Evolutionary conservation across 2,113 vertebrate species (phyloP).

Genomic region (Thamnaconus septentrionalis): DNA sequence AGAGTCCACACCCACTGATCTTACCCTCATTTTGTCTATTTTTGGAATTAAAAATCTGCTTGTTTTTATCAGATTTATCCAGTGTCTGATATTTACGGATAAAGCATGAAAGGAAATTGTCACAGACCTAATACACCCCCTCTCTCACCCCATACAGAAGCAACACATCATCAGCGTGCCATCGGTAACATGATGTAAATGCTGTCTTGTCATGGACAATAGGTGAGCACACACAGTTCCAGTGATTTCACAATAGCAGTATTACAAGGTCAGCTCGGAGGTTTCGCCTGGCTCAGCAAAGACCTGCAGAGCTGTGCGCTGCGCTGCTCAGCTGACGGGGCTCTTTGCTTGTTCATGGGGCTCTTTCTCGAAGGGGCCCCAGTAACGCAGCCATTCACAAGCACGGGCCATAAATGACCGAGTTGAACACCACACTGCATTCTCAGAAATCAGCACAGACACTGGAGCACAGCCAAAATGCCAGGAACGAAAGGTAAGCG

Average conservation of each 20-base stretch:
- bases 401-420: conserved; percentile 75
- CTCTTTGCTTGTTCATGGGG: conserved; percentile 75
- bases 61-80: no score
- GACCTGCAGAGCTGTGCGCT: conserved; percentile 42
- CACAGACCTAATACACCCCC: no score
- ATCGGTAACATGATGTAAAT: conserved; percentile 39
- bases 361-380: conserved; percentile 77
- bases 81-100: no score
- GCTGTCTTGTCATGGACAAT: conserved; percentile 58
- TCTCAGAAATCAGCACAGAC: conserved; percentile 57
- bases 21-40: no score
- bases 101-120: no score
- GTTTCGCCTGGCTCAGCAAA: conserved; percentile 79
- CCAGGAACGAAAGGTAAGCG: conserved; percentile 78
- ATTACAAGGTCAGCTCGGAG: conserved; percentile 64
- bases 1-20: no score
- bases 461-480: conserved; percentile 75
- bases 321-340: conserved; percentile 74
- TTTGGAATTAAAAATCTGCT: no score
- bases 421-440: conserved; percentile 49
- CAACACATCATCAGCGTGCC: neutral
- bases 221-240: conserved; percentile 47
- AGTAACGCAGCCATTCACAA: conserved; percentile 63
- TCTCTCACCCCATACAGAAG: no score
- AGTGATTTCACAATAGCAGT: conserved; percentile 66